These are phyloP conservation scores for Gnathonemus echidnorhynchus DNA, from an alignment of 2,113 vertebrate species.

Conservation along the genomic window DNA sequence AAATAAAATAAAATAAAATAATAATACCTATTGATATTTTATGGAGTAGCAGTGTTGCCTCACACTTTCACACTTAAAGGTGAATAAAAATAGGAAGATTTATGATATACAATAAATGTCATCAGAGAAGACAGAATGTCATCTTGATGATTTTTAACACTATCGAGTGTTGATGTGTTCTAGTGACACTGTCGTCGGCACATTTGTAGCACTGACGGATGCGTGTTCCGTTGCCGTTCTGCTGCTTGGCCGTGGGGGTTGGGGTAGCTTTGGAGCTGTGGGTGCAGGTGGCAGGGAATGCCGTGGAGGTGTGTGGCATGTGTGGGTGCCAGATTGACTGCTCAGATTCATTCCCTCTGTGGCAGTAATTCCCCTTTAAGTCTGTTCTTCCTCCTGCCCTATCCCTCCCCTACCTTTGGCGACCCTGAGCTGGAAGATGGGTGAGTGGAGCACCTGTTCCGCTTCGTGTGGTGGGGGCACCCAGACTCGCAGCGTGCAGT, in stretches of 20 bases:
- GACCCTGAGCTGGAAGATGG: constrained; percentile 71
- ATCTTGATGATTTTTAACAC: background rate
- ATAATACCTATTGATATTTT: background rate
- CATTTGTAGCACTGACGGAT: background rate
- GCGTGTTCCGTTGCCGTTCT: background rate
- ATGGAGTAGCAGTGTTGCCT: background rate
- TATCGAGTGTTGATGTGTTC: background rate
- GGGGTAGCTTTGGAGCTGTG: background rate
- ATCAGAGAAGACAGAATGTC: background rate
- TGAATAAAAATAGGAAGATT: background rate
- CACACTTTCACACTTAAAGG: background rate
- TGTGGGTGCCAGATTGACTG: background rate
- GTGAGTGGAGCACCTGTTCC: constrained; percentile 80
- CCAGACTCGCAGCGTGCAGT: constrained; percentile 80
- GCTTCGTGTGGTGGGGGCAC: constrained; percentile 77
- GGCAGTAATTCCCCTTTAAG: background rate
- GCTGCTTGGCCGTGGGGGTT: background rate
- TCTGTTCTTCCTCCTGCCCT: background rate
- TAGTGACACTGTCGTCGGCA: background rate
- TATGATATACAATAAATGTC: background rate
- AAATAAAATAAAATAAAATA: background rate
- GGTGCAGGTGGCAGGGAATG: constrained; percentile 2
- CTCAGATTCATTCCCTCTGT: background rate
- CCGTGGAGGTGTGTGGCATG: background rate
- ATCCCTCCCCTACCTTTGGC: background rate